phyloP scores from a whole-genome alignment of 2,888 invertebrate species.

The Linnaemya vulpina region DNA sequence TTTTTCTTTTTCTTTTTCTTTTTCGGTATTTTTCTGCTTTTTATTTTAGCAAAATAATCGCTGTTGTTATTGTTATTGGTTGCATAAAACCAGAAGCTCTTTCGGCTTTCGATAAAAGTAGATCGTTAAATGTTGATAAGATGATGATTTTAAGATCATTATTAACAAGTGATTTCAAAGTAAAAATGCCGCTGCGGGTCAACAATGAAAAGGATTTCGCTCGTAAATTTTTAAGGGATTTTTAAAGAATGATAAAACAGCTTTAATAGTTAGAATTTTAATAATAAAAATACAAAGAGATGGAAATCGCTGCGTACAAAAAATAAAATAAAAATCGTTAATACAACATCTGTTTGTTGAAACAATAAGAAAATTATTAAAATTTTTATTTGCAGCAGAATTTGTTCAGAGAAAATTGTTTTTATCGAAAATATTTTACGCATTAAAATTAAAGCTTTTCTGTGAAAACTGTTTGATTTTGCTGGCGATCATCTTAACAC shows the following conservation, averaged over 20 bases:
- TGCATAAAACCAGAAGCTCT: constrained; percentile 80
- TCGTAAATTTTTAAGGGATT: constrained; percentile 67
- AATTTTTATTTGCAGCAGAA: too few species aligned
- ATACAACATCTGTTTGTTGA: not conserved
- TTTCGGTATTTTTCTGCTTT: constrained; percentile 32
- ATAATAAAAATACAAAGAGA: not conserved
- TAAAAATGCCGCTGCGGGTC: constrained; percentile 61
- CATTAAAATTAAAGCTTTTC: too few species aligned
- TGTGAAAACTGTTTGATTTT: too few species aligned
- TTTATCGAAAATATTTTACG: too few species aligned
- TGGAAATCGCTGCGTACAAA: constrained; percentile 14
- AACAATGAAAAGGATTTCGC: constrained; percentile 61
- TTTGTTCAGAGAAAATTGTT: too few species aligned
- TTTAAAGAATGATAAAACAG: constrained; percentile 42
- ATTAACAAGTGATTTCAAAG: constrained; percentile 79
- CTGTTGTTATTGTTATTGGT: constrained; percentile 66
- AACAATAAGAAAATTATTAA: not conserved
- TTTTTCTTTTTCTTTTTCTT: constrained; percentile 27
- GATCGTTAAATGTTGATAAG: constrained; percentile 77
- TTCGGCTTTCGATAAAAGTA: constrained; percentile 81
- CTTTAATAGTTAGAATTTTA: constrained; percentile 17
- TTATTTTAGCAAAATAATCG: constrained; percentile 60
- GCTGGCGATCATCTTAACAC: too few species aligned
- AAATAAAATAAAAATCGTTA: not conserved
- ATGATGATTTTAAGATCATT: constrained; percentile 77